Conservation (phyloP, 2,113 vertebrate genomes). For the Zosterops pallidus region DNA sequence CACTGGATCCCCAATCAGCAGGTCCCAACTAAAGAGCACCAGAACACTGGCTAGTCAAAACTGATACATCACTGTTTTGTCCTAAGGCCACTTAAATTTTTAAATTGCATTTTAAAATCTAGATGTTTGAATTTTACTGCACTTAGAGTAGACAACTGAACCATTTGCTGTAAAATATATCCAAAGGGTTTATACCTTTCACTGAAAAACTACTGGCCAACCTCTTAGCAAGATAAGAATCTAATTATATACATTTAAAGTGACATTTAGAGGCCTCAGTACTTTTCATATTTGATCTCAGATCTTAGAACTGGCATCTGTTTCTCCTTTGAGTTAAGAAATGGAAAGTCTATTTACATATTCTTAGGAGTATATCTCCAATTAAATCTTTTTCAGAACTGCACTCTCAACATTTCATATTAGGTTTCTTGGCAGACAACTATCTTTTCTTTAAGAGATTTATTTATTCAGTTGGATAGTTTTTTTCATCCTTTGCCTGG, state of each 20-base stretch:
- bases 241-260: conserved; percentile 71
- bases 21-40: neutral
- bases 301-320: conserved; percentile 73
- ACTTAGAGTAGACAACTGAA: neutral
- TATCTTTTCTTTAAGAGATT: conserved; percentile 75
- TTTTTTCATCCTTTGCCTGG: conserved; percentile 71
- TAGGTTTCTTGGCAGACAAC: conserved; percentile 75
- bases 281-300: conserved; percentile 75
- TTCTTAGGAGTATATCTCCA: conserved; percentile 76
- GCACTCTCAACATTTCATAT: conserved; percentile 71
- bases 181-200: conserved; percentile 8
- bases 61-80: neutral
- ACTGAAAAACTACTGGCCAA: neutral
- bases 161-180: neutral
- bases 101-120: neutral
- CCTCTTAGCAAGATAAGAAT: conserved; percentile 69
- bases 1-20: neutral
- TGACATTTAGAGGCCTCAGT: conserved; percentile 66
- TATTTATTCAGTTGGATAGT: conserved; percentile 75
- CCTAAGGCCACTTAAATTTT: neutral
- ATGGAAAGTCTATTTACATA: conserved; percentile 79
- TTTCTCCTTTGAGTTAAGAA: conserved; percentile 79
- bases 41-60: neutral
- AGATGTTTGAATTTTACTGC: conserved; percentile 2
- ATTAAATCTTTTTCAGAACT: conserved; percentile 77